Evolutionary conservation across 23 tunicate species (phyloP), one percentile per base, ranked within the genome.

Genomic region (Trididemnum nubilum): DNA sequence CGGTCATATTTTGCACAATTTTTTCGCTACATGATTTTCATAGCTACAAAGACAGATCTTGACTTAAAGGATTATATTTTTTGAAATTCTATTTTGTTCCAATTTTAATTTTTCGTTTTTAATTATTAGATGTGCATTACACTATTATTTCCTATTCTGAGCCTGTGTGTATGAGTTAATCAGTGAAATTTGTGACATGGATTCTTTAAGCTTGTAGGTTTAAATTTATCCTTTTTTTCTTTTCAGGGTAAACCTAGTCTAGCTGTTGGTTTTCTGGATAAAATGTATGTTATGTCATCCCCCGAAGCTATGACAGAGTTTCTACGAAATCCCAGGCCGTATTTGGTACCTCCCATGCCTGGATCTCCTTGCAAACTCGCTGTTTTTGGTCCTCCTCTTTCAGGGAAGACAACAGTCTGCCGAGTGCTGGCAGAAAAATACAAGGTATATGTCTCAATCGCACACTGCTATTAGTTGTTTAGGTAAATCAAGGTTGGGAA

Each of bases 231-330:
- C 9, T 7, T 7, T 44, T 9, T 44, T 44, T 44, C 15, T 61
- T 23, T 33, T 57, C 83, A 92, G 97, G 97, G 97, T 40, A 94
- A 85, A 40, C 87, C 94, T 2, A 87, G 86, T 33, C 78, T 95
- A 7, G 95, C 99, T 1, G 88, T 90, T 9, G 74, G 88, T 40
- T 95, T 95, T 64, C 91, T 95, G 33, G 99, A 92, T 73, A 96
- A 96, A 52, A 96, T 96, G 79, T 96, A 91, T 84, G 82, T 96
- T 22, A 36, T 96, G 77, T 96, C 96, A 12, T 86, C 99, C 28
- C 82, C 86, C 4, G 99, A 96, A 75, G 97, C 97, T 25, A 86
- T 91, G 97, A 69, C 82, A 36, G 81, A 83, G 71, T 96, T 96
- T 69, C 40, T 90, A 61, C 90, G 85, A 54, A 96, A 96, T 49